Percentiles rank a stretch among this genome's conserved stretches.
phyloP scores from a whole-genome alignment of 2,888 invertebrate genomes.

The Cylloceria caligata region DNA sequence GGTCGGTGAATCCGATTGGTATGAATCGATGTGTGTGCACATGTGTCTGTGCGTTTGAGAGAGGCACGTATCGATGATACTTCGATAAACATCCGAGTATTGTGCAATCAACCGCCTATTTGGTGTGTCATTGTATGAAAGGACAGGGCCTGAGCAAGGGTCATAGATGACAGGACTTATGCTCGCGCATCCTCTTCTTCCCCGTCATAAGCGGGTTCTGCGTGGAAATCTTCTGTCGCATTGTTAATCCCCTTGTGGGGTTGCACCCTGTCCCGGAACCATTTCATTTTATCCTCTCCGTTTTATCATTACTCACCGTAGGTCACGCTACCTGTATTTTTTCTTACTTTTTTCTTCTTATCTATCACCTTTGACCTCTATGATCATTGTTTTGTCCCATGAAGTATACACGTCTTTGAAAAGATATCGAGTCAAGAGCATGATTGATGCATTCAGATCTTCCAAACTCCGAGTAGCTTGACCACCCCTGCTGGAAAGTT shows the following conservation, averaged over 20 bases:
- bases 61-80: slow-evolving; percentile 81
- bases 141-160: slow-evolving; percentile 40
- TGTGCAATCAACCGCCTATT: slow-evolving; percentile 85
- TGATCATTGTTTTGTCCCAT: slow-evolving; percentile 29
- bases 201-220: slow-evolving; percentile 54
- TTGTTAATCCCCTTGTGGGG: slow-evolving; percentile 55
- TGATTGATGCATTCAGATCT: no score
- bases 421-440: background rate
- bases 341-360: slow-evolving; percentile 68
- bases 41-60: slow-evolving; percentile 34
- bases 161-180: slow-evolving; percentile 75
- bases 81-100: slow-evolving; percentile 83
- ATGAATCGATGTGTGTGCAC: slow-evolving; percentile 41
- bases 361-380: slow-evolving; percentile 66
- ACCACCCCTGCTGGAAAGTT: no score
- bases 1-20: slow-evolving; percentile 33
- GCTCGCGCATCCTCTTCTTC: slow-evolving; percentile 80
- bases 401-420: background rate
- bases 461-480: no score
- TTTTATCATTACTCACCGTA: slow-evolving; percentile 68
- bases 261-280: slow-evolving; percentile 37
- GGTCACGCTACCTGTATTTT: slow-evolving; percentile 51
- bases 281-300: slow-evolving; percentile 66
- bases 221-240: slow-evolving; percentile 64
- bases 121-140: slow-evolving; percentile 81